Conservation (phyloP, 2,797 vertebrate species). For the Octomys mimax region DNA sequence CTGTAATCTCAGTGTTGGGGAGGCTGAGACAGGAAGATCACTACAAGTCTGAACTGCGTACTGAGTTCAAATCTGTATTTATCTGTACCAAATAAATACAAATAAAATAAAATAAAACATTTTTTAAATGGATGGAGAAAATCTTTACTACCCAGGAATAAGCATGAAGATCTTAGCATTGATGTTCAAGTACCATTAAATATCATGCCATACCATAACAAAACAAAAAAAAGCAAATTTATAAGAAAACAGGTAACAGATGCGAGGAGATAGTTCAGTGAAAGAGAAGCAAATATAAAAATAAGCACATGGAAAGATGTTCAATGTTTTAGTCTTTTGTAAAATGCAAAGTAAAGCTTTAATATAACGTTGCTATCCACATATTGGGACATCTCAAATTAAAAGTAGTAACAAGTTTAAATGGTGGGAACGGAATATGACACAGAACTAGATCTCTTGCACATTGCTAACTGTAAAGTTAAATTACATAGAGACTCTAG, state of each 20-base stretch:
- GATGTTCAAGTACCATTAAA: not conserved
- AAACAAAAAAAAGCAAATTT: not conserved
- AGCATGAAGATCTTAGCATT: not conserved
- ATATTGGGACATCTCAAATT: not conserved
- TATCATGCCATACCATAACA: not conserved
- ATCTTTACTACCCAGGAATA: not conserved
- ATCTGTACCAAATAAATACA: too few species aligned
- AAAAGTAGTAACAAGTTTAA: not conserved
- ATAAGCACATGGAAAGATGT: not conserved
- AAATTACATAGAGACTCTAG: not conserved
- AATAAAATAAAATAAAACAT: too few species aligned
- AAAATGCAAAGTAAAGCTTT: not conserved
- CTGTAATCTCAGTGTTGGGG: too few species aligned
- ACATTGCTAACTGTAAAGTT: not conserved
- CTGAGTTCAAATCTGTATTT: too few species aligned
- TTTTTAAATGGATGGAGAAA: not conserved
- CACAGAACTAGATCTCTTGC: not conserved
- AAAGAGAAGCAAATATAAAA: not conserved
- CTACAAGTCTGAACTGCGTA: too few species aligned
- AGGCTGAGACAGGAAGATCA: too few species aligned
- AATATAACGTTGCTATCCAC: not conserved
- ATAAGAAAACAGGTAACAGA: not conserved
- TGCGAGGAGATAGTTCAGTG: not conserved
- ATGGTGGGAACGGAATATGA: not conserved
- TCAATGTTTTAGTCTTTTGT: not conserved